Evolutionary conservation across 1,140 invertebrate species (phyloP), one percentile per base, ranked within the genome.

Genomic region (Pogonus chalceus): DNA sequence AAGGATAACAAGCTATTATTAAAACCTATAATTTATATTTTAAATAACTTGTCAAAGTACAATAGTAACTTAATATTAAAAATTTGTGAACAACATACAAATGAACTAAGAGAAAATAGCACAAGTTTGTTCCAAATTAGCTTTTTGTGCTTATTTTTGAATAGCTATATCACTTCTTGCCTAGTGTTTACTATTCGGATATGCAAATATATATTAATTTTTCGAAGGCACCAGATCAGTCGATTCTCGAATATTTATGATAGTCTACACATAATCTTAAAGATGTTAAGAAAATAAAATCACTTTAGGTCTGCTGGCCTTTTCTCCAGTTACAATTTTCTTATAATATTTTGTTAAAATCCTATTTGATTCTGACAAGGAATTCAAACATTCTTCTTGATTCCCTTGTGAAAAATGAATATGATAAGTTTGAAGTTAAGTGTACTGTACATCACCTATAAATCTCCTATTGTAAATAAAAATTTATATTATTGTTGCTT

Each of bases 381-480:
- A 23, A 47, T 54, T 48, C 52, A 54, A 7, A 54, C 46, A 59
- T 52, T 59, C 58, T 37, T 54, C 49, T 52, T 49, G 39, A 43
- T 53, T 53, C n/a, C n/a, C n/a, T 14, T 23, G 31, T n/a, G 22
- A 9, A 9, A 22, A 20, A n/a, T 51, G 1, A 20, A 51, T 10
- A 24, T 12, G 22, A 56, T 60, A 62, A 18, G 24, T 56, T 48
- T 58, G 37, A 12, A 61, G 7, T n/a, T 57, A 39, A 10, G 47
- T 43, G 47, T 60, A 61, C 39, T 63, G 60, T n/a, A 63, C 58
- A 55, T 61, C 60, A 18, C 56, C 61, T 23, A 63, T 59, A 35
- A 58, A 43, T 58, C 50, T 59, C 48, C 61, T 55, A 53, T 63
- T 61, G 31, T 54, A 63, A 16, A 63, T 18, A 22, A 63, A 53